Percentiles rank a stretch among this genome's conserved stretches.
Evolutionary conservation across 2,113 vertebrate genomes (phyloP).

Genomic region (Megaptera novaeangliae): DNA sequence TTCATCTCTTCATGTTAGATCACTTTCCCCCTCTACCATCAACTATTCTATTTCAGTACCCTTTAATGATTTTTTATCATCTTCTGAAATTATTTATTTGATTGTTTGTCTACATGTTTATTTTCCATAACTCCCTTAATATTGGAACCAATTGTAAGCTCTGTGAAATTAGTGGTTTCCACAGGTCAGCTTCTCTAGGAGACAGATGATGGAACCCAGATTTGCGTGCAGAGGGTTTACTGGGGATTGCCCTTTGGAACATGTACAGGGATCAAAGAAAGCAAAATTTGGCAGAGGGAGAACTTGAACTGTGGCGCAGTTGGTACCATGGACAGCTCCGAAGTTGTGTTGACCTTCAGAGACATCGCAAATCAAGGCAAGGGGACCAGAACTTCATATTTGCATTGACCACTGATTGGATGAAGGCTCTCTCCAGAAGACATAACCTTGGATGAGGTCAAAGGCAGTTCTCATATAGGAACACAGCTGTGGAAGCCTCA

Average conservation of each 20-base stretch:
- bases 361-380: background rate
- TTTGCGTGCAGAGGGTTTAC: background rate
- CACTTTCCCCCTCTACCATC: background rate
- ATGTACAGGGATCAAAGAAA: background rate
- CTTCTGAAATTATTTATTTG: background rate
- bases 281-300: background rate
- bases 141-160: background rate
- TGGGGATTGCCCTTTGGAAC: background rate
- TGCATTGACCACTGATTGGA: background rate
- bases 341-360: background rate
- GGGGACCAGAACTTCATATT: background rate
- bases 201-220: background rate
- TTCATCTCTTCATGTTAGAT: background rate
- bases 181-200: background rate
- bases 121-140: background rate
- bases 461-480: background rate
- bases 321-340: background rate
- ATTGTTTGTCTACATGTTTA: background rate
- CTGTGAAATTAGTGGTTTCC: background rate
- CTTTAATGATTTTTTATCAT: background rate
- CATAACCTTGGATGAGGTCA: background rate
- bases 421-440: background rate
- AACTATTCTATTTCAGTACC: background rate
- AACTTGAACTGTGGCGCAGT: background rate
- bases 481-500: background rate